Conservation (phyloP, 2,888 invertebrate genomes). For the Drosophila rubida region DNA sequence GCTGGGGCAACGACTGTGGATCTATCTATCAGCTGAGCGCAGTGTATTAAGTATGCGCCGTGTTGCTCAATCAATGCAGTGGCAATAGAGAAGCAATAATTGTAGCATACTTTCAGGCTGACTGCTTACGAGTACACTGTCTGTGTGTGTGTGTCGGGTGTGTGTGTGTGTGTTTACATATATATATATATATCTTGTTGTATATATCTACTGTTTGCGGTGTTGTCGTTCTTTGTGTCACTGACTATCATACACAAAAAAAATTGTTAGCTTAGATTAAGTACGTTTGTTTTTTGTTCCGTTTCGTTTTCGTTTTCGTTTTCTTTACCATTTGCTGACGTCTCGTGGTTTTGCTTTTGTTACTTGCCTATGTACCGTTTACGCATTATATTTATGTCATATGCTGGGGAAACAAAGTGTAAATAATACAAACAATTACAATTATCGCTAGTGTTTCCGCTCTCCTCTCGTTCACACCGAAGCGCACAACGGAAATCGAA, state of each 20-base stretch:
- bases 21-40: background rate
- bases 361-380: constrained; percentile 46
- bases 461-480: constrained; percentile 1
- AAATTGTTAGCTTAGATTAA: constrained; percentile 32
- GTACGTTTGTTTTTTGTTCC: constrained; percentile 5
- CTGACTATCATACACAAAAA: constrained; percentile 69
- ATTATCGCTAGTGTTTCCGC: constrained; percentile 28
- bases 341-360: no score
- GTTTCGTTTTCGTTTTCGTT: constrained; percentile 12
- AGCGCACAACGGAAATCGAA: background rate
- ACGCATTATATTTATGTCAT: constrained; percentile 28
- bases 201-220: constrained; percentile 29
- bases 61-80: background rate
- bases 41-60: background rate
- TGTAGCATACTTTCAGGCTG: constrained; percentile 30
- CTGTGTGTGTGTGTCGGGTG: constrained; percentile 4
- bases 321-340: constrained; percentile 17
- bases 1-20: no score
- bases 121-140: background rate
- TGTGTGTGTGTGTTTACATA: constrained; percentile 19
- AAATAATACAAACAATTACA: constrained; percentile 15
- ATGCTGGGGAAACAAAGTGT: constrained; percentile 10
- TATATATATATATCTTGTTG: background rate
- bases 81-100: background rate
- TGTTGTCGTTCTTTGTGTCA: constrained; percentile 35